Conservation (phyloP, 2,113 vertebrate genomes). For the Pseudorasbora parva region DNA sequence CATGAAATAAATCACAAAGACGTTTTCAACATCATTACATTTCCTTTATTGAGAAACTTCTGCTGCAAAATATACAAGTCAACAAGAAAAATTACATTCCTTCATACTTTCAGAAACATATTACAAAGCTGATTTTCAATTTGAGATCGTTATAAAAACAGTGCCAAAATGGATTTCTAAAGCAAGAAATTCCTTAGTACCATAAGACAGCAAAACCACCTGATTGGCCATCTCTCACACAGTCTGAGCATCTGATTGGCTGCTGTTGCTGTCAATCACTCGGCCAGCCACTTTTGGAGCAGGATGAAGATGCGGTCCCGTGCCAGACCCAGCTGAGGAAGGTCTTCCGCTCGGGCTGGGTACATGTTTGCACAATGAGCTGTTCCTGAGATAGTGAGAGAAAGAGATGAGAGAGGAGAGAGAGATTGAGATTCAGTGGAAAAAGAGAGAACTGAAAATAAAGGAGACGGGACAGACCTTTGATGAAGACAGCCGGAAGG, state of each 20-base stretch:
- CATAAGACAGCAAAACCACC: not conserved
- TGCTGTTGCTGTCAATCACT: constrained; percentile 43
- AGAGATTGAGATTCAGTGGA: not conserved
- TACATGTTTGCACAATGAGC: constrained; percentile 75
- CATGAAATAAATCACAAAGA: not conserved
- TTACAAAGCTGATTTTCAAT: not conserved
- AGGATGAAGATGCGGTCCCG: constrained; percentile 66
- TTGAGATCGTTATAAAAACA: not conserved
- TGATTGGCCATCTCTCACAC: not conserved
- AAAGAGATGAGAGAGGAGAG: no score
- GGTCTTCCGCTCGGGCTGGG: constrained; percentile 66
- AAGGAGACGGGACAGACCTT: constrained; percentile 59
- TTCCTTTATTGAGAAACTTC: constrained; percentile 14
- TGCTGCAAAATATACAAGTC: constrained; percentile 11
- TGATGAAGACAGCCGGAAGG: constrained; percentile 72
- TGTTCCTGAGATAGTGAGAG: constrained; percentile 66
- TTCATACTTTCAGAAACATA: not conserved
- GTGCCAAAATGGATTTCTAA: not conserved
- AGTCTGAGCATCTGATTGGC: constrained; percentile 8
- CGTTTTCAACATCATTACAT: not conserved
- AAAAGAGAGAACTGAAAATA: not conserved
- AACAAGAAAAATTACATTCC: not conserved
- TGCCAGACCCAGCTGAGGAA: constrained; percentile 66
- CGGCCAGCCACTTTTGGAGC: constrained; percentile 72
- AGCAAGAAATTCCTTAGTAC: not conserved